These are phyloP conservation scores for Bos javanicus DNA, from an alignment of 2,113 vertebrate genomes.

Conservation along the genomic window DNA sequence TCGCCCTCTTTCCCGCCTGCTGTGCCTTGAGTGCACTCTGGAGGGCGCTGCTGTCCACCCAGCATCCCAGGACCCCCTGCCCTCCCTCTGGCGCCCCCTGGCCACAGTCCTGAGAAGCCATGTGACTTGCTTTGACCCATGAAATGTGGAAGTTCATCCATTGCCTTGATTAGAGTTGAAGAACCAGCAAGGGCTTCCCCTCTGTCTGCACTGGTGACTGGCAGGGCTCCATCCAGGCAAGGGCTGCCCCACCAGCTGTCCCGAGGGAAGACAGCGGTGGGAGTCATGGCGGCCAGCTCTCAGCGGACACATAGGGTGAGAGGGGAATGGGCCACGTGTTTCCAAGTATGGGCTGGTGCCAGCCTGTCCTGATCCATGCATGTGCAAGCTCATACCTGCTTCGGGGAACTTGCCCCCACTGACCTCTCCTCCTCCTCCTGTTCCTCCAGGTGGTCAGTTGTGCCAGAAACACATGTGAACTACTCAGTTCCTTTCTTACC, in stretches of 20 bases:
- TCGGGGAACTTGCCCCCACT: rapidly evolving
- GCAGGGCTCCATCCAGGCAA: not conserved
- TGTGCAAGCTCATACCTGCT: not conserved
- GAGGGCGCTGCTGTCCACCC: not conserved
- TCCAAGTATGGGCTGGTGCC: not conserved
- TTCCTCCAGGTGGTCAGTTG: not conserved
- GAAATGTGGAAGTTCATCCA: not conserved
- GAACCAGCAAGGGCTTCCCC: not conserved
- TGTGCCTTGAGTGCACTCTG: not conserved
- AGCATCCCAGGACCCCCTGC: not conserved
- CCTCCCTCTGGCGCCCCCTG: not conserved
- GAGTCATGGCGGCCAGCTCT: rapidly evolving
- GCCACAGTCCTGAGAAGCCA: not conserved
- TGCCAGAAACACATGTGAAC: too few relatives aligned
- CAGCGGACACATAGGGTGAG: rapidly evolving
- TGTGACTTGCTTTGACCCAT: not conserved
- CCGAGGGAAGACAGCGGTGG: too few relatives aligned
- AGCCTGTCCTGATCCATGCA: not conserved
- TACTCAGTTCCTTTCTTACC: not conserved
- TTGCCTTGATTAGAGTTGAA: not conserved
- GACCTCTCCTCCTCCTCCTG: not conserved
- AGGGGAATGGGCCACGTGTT: not conserved
- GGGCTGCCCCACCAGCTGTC: not conserved
- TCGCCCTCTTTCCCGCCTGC: not conserved
- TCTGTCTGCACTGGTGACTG: rapidly evolving